These are phyloP conservation scores for Caracal caracal DNA, from an alignment of 2,113 vertebrate genomes.

Conservation along the genomic window DNA sequence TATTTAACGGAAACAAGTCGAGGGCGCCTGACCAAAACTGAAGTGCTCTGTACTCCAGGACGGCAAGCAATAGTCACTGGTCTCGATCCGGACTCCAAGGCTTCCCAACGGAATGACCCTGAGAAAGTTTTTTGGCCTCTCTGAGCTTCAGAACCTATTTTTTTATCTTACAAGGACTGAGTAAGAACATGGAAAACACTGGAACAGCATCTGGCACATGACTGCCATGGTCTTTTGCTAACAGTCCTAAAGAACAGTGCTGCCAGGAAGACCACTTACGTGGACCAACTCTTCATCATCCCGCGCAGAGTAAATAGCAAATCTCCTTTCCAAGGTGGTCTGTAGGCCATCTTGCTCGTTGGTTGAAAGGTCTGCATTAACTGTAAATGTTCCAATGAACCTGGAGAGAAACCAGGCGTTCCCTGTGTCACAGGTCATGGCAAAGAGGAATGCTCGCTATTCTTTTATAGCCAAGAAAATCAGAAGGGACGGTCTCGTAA, in stretches of 20 bases:
- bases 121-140: not conserved
- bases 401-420: conserved; percentile 79
- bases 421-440: not conserved
- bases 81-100: not conserved
- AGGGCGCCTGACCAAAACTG: not conserved
- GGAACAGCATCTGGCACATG: fast-evolving
- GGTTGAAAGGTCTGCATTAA: conserved; percentile 89
- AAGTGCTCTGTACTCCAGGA: not conserved
- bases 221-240: not conserved
- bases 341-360: conserved; percentile 83
- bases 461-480: not conserved
- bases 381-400: conserved; percentile 93
- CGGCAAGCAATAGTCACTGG: too few species aligned
- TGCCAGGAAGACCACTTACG: conserved; percentile 83
- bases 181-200: too few species aligned
- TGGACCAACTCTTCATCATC: conserved; percentile 93
- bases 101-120: not conserved
- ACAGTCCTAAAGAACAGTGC: not conserved
- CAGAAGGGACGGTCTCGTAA: not conserved
- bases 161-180: not conserved
- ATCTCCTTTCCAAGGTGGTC: conserved; percentile 88
- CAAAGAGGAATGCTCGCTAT: not conserved
- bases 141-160: not conserved
- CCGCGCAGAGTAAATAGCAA: conserved; percentile 89
- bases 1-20: not conserved